Percentiles rank a stretch among this genome's conserved stretches.
Evolutionary conservation across 2,888 invertebrate genomes (phyloP).

Genomic region (Ellobium chinense): DNA sequence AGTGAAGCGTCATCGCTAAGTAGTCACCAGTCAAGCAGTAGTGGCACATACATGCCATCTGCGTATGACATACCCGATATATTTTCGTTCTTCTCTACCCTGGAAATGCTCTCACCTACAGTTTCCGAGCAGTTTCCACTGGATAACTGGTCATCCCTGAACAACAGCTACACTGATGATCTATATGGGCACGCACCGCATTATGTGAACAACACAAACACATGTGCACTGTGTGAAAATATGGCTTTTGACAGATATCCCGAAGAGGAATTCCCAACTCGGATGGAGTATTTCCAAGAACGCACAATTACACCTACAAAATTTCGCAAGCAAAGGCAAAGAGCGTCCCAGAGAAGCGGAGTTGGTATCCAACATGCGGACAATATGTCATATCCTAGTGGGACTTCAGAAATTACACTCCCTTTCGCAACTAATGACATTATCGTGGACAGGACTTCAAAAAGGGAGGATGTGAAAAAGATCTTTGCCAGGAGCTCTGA

Average conservation of each 20-base stretch:
- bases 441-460: too few species aligned
- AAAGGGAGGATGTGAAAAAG: not conserved
- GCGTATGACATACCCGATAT: not conserved
- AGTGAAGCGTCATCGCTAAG: too few species aligned
- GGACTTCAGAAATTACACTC: too few species aligned
- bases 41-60: too few species aligned
- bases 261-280: not conserved
- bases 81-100: constrained; percentile 13
- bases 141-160: not conserved
- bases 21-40: too few species aligned
- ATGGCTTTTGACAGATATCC: not conserved
- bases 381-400: too few species aligned
- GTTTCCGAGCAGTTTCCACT: not conserved
- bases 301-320: constrained; percentile 38
- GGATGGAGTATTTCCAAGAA: constrained; percentile 12
- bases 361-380: too few species aligned
- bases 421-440: too few species aligned
- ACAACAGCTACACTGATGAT: not conserved
- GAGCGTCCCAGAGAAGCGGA: too few species aligned
- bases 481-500: not conserved
- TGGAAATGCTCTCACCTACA: constrained; percentile 9
- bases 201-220: not conserved
- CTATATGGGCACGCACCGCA: not conserved
- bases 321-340: constrained; percentile 14
- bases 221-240: not conserved